Evolutionary conservation across 2,888 invertebrate species (phyloP), one percentile per base, ranked within the genome.

Genomic region (Neocrepidodera transversa): DNA sequence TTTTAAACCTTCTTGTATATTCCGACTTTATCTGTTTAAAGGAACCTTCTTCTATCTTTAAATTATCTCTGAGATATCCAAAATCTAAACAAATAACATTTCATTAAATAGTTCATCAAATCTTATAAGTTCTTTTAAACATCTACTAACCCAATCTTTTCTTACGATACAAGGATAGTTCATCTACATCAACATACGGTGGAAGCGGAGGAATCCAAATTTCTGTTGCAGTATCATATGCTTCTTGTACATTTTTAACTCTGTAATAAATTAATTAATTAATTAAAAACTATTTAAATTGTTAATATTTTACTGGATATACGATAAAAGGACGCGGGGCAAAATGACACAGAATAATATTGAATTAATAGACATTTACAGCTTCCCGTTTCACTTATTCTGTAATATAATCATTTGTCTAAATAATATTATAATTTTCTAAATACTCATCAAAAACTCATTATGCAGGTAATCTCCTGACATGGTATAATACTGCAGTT

Each of bases 181-280:
- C 82, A 69, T 84, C 84, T 38, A 84, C 84, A n/a, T 83, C 82
- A 43, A 81, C 71, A 6, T 23, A 23, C 23, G 82, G 82, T 61
- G 82, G 79, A 63, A 82, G 79, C 53, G 78, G 78, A 26, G 42
- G 32, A 11, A 28, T 55, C 45, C 49, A 68, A 28, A 66, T 64
- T 54, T 69, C 58, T 8, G 17, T 14, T 17, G 16, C 26, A 16
- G 4, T 14, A 17, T 17, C 17, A 11, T 50, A 11, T 14, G 4
- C 23, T 23, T 7, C 45, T 57, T 7, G 48, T 14, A 48, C 42
- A 18, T 55, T 48, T 30, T 55, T 58, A 40, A 35, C 47, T 16
- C 54, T 54, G 32, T 1, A 52, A 52, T 8, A 53, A 51, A 40
- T 36, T 36, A 36, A 14, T 32, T 32, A 10, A n/a, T 32, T 10